phyloP scores from a whole-genome alignment of 2,113 vertebrate genomes.

The Bubo bubo region DNA sequence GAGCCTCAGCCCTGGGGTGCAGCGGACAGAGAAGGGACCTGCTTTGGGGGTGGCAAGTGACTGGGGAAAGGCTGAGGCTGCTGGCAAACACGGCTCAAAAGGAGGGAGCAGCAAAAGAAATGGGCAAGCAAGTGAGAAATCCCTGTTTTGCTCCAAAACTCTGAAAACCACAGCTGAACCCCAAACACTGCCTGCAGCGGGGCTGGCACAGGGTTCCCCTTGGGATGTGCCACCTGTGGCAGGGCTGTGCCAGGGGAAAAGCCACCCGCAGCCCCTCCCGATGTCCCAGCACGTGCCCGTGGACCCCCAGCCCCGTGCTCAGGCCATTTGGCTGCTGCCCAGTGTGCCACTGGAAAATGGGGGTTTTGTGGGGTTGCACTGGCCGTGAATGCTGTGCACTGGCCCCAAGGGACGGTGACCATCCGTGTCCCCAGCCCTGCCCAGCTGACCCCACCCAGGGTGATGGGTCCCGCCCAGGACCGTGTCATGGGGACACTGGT shows the following conservation, averaged over 20 bases:
- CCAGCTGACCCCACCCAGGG: neutral
- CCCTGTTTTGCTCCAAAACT: neutral
- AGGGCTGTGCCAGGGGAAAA: neutral
- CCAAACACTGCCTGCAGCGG: fast-evolving
- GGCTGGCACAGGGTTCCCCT: neutral
- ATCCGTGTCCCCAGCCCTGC: neutral
- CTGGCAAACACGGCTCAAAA: fast-evolving
- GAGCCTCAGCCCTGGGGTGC: neutral
- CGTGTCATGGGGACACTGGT: fast-evolving
- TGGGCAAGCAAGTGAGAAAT: neutral
- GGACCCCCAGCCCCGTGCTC: neutral
- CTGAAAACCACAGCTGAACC: neutral
- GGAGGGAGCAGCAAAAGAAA: neutral
- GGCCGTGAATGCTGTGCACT: fast-evolving
- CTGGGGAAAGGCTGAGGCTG: neutral
- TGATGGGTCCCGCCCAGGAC: neutral
- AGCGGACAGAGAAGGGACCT: neutral
- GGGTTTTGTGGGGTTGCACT: neutral
- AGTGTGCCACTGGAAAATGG: neutral
- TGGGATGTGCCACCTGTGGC: too few species aligned
- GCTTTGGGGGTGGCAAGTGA: fast-evolving
- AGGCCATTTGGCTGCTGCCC: neutral
- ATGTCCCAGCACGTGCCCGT: neutral
- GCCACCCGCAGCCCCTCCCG: neutral
- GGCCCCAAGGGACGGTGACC: neutral